phyloP scores from a whole-genome alignment of 2,797 vertebrate genomes.

The Lateolabrax maculatus region DNA sequence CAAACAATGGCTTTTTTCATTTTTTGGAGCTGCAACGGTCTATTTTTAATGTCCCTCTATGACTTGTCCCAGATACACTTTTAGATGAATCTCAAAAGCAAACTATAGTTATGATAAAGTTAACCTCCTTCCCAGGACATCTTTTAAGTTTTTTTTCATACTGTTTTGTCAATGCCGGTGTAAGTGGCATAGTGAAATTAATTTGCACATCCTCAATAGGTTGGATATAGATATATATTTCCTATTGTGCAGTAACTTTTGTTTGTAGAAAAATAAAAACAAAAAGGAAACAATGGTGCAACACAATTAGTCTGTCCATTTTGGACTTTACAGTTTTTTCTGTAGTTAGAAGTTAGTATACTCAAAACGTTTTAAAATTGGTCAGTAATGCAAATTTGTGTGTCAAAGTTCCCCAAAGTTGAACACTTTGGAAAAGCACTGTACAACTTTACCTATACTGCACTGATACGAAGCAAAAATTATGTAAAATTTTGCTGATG shows the following conservation, averaged over 20 bases:
- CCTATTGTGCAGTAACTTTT: background rate
- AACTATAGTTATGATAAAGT: background rate
- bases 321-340: background rate
- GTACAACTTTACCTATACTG: background rate
- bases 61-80: background rate
- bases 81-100: background rate
- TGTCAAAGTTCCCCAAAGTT: background rate
- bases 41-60: background rate
- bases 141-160: background rate
- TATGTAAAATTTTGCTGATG: background rate
- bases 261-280: background rate
- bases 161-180: background rate
- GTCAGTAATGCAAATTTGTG: background rate
- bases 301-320: background rate
- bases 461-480: background rate
- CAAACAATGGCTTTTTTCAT: background rate
- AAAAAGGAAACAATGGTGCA: background rate
- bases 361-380: background rate
- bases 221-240: background rate
- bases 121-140: too few relatives aligned
- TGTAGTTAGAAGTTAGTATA: background rate
- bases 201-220: background rate
- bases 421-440: background rate
- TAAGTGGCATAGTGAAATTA: background rate
- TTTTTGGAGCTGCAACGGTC: background rate